These are phyloP conservation scores for Eulemur albifrons DNA, from an alignment of 2,797 vertebrate genomes.

Conservation along the genomic window DNA sequence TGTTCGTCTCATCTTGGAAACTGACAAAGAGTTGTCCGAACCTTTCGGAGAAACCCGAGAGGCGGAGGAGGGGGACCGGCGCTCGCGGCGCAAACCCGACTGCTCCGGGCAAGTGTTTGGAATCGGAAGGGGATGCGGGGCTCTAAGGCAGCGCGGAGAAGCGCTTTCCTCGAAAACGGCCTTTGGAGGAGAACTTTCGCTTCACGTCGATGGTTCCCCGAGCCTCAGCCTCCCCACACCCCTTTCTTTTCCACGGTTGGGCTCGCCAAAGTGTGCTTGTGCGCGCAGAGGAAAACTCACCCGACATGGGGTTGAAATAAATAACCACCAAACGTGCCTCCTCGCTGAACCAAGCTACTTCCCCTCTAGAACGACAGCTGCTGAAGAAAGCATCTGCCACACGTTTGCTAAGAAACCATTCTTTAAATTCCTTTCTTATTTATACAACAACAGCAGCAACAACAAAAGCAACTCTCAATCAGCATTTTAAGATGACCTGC, in stretches of 20 bases:
- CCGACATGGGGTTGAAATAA: slow-evolving; percentile 19
- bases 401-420: slow-evolving; percentile 62
- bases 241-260: background rate
- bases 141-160: background rate
- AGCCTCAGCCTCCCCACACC: background rate
- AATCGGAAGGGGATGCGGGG: slow-evolving; percentile 47
- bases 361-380: slow-evolving; percentile 60
- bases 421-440: slow-evolving; percentile 71
- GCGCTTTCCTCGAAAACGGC: slow-evolving; percentile 69
- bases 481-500: slow-evolving; percentile 46
- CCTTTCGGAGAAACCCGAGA: background rate
- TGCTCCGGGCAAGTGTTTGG: background rate
- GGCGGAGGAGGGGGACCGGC: background rate
- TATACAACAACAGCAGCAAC: slow-evolving; percentile 54
- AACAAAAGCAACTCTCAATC: slow-evolving; percentile 44
- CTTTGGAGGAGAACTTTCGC: slow-evolving; percentile 52
- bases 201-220: slow-evolving; percentile 14
- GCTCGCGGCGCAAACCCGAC: background rate
- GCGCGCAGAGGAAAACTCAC: background rate
- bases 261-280: background rate
- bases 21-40: slow-evolving; percentile 65
- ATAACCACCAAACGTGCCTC: slow-evolving; percentile 29
- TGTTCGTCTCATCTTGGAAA: background rate
- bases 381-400: slow-evolving; percentile 51
- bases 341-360: slow-evolving; percentile 8